These are phyloP conservation scores for Natator depressus DNA, from an alignment of 2,113 vertebrate genomes.

Conservation along the genomic window DNA sequence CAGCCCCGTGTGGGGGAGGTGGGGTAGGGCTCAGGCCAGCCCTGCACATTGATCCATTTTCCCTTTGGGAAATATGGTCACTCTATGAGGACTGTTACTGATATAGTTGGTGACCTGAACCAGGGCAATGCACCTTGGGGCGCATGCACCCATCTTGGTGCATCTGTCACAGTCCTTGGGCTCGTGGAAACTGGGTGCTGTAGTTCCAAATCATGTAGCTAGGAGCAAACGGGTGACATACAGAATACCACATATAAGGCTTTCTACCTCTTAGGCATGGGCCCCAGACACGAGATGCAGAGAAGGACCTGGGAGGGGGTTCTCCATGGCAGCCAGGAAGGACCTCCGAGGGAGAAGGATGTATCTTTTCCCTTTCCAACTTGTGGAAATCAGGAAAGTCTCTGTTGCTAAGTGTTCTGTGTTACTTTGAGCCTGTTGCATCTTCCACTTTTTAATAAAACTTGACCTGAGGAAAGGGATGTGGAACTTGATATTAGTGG, in stretches of 20 bases:
- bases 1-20: too few species aligned
- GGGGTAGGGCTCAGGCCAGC: too few species aligned
- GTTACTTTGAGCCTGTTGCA: neutral
- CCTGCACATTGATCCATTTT: too few species aligned
- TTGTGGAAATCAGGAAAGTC: neutral
- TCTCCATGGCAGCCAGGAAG: neutral
- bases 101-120: neutral
- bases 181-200: neutral
- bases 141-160: neutral
- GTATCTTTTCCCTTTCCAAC: neutral
- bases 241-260: too few species aligned
- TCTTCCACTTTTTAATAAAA: neutral
- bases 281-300: neutral
- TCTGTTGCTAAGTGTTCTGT: neutral
- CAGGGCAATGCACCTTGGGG: neutral
- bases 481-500: neutral
- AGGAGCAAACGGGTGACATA: neutral
- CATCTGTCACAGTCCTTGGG: neutral
- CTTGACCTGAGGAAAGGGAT: neutral
- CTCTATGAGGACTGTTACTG: neutral
- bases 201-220: neutral
- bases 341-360: too few species aligned
- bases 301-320: neutral
- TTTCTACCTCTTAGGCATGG: neutral
- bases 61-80: too few species aligned